phyloP scores from a whole-genome alignment of 2,113 vertebrate species.

The Struthio camelus region DNA sequence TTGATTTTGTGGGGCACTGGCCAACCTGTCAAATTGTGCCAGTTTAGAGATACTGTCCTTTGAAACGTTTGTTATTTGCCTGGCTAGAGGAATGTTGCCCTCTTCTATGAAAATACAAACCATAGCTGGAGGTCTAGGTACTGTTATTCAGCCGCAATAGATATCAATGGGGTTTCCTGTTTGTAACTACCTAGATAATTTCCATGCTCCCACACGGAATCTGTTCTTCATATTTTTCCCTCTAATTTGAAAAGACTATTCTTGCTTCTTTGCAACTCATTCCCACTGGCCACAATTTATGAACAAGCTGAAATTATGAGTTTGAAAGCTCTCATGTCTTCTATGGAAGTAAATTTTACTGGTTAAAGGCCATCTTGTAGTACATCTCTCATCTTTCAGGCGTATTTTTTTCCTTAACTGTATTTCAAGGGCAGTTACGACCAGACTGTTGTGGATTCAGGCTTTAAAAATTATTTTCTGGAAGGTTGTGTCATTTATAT shows the following conservation, averaged over 20 bases:
- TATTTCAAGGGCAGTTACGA: background rate
- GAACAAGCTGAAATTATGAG: conserved; percentile 36
- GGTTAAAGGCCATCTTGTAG: background rate
- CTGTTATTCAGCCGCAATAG: conserved; percentile 15
- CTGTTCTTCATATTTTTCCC: conserved; percentile 41
- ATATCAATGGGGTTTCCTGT: conserved; percentile 32
- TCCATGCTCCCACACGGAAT: conserved; percentile 1
- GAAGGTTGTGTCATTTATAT: background rate
- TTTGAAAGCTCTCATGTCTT: conserved; percentile 45
- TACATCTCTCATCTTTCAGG: background rate
- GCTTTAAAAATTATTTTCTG: background rate
- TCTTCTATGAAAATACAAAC: conserved; percentile 23
- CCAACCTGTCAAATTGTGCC: background rate
- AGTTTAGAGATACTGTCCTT: background rate
- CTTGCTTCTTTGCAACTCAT: conserved; percentile 66
- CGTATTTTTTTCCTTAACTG: background rate
- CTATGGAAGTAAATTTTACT: background rate
- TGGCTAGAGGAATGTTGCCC: background rate
- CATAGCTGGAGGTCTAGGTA: background rate
- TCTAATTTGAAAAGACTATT: conserved; percentile 64
- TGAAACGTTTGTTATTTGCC: conserved; percentile 26
- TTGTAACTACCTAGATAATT: conserved; percentile 51
- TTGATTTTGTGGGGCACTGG: background rate
- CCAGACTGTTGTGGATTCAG: background rate
- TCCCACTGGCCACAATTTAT: conserved; percentile 56